Evolutionary conservation across 2,888 invertebrate species (phyloP), one percentile per base, ranked within the genome.

Genomic region (Alloplasta piceator): DNA sequence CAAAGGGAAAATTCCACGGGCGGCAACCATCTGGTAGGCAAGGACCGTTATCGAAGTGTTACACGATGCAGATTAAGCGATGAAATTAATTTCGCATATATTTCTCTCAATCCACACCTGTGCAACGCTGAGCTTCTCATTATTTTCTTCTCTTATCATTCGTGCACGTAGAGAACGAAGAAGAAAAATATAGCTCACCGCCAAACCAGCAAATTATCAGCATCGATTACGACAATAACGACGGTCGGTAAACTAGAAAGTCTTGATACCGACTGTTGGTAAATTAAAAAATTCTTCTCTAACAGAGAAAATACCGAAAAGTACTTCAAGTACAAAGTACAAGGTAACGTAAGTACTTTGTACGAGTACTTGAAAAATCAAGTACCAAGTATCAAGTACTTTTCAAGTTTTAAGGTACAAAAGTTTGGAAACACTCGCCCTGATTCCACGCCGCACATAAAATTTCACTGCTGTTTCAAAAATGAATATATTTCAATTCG

Each of bases 81-180:
- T 66, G 7, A 43, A 82, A 75, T 75, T 71, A 61, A 75, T 75
- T 61, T 74, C 71, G 48, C 71, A 48, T 71, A 72, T 75, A 60
- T 75, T 26, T 26, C 26, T 26, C 41, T 63, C 50, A 41, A 71
- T 75, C 55, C 9, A 61, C 78, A 78, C 78, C 71, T 78, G 82
- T 43, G 48, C 9, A 41, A 6, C 43, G 64, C 64, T 1, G 41
- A 41, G 10, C 14, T 36, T 61, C 10, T 70, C 50, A 56, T 70
- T 48, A 39, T 43, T 61, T 12, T n/a, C 14, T 26, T 61, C 64
- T 58, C 10, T 48, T 43, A 55, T 67, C 60, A 7, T n/a, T 36
- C 12, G 64, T 78, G 72, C 78, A 72, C 71, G 67, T 72, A 67
- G 72, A 26, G 41, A 26, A 26, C 9, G 64, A 39, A 14, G 26